A percentile compares a stretch with the other conserved stretches of the same genome.
phyloP scores from a whole-genome alignment of 2,113 vertebrate genomes.

The Siphamia tubifer region DNA sequence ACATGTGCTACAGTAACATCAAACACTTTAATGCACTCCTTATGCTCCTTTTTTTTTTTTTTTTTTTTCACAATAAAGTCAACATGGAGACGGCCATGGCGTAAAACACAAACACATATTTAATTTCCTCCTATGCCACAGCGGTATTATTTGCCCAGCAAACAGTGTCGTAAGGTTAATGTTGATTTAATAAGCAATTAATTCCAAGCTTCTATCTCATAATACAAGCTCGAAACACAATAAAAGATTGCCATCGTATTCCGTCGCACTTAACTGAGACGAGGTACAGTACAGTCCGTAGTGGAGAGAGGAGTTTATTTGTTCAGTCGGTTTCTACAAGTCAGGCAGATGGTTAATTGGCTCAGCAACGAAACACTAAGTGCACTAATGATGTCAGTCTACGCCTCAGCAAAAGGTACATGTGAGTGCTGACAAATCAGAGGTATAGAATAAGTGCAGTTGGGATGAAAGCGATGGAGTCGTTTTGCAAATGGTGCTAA shows the following conservation, averaged over 20 bases:
- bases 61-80: neutral
- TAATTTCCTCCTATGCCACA: constrained; percentile 5
- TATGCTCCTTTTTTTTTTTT: neutral
- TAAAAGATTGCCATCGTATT: constrained; percentile 64
- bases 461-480: neutral
- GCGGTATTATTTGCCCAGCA: constrained; percentile 46
- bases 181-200: constrained; percentile 75
- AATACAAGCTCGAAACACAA: constrained; percentile 49
- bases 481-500: neutral
- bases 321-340: constrained; percentile 50
- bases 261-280: constrained; percentile 42
- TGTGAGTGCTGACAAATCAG: constrained; percentile 26
- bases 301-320: constrained; percentile 59
- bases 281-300: constrained; percentile 18
- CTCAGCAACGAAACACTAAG: constrained; percentile 37
- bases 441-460: constrained; percentile 16
- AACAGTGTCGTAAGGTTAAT: constrained; percentile 70
- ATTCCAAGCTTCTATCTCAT: constrained; percentile 53
- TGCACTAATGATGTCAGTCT: constrained; percentile 60
- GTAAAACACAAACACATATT: neutral
- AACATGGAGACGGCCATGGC: neutral
- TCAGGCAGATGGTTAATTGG: constrained; percentile 67
- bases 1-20: neutral
- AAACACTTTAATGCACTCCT: neutral
- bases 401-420: constrained; percentile 29